Conservation (phyloP, 2,113 vertebrate species). For the Cyanocitta stelleri region DNA sequence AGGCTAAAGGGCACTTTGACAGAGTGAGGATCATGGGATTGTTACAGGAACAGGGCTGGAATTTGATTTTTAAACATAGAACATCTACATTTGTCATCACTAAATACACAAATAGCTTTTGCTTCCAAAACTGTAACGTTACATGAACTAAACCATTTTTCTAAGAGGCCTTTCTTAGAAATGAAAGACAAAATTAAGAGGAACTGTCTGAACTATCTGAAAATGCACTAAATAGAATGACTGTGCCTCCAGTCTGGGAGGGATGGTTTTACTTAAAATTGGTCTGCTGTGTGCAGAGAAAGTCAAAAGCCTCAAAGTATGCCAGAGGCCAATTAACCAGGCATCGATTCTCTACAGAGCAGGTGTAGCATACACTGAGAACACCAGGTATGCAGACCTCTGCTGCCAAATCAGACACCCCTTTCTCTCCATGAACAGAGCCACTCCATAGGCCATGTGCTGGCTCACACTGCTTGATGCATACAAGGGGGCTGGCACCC, state of each 20-base stretch:
- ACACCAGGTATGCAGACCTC: fast-evolving
- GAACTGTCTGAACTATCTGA: not conserved
- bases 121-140: not conserved
- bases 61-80: not conserved
- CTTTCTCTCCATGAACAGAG: fast-evolving
- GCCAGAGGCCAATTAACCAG: not conserved
- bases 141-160: not conserved
- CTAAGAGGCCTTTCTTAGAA: not conserved
- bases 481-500: not conserved
- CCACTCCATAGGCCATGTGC: fast-evolving
- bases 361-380: not conserved
- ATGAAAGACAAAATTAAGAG: not conserved
- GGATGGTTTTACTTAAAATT: not conserved
- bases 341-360: not conserved
- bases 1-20: not conserved
- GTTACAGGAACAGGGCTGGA: not conserved
- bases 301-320: not conserved
- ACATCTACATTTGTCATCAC: not conserved
- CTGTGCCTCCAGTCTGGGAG: not conserved
- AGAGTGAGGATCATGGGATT: not conserved
- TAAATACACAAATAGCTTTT: not conserved
- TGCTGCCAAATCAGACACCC: not conserved
- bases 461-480: not conserved
- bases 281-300: not conserved
- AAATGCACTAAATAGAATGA: not conserved